Conservation (phyloP, 2,888 invertebrate species). For the Pachydiplax longipennis region DNA sequence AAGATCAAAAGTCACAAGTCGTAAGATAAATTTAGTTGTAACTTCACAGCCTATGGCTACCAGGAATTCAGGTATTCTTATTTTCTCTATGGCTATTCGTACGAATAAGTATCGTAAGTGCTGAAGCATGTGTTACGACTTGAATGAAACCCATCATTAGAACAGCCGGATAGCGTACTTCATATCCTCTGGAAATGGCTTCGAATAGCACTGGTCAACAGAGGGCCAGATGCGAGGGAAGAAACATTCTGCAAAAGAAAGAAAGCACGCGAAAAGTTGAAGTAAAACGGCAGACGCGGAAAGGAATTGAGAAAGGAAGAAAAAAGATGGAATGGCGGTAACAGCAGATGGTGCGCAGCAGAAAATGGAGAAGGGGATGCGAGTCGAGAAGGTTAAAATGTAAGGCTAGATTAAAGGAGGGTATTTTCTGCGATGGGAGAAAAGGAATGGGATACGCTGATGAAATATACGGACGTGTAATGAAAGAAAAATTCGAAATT, state of each 20-base stretch:
- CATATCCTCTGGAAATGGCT: not conserved
- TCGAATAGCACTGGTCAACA: not conserved
- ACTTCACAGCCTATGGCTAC: too few relatives aligned
- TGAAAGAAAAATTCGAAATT: not conserved
- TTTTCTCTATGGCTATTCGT: too few relatives aligned
- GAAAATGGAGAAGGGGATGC: not conserved
- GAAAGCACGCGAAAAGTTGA: constrained; percentile 3
- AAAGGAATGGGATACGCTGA: not conserved
- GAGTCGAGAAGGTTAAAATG: not conserved
- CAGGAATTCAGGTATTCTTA: too few relatives aligned
- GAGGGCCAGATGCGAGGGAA: constrained; percentile 1
- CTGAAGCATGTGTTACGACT: not conserved
- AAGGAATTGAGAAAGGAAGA: not conserved
- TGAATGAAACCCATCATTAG: not conserved
- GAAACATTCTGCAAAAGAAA: not conserved
- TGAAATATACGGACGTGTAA: not conserved
- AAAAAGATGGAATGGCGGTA: not conserved
- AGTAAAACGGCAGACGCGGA: not conserved
- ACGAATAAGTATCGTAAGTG: too few relatives aligned
- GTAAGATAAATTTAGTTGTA: too few relatives aligned
- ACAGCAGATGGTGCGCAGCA: constrained; percentile 13
- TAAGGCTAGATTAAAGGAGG: not conserved
- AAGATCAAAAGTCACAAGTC: too few relatives aligned
- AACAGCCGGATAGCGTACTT: not conserved
- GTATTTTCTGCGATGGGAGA: not conserved